phyloP scores from a whole-genome alignment of 2,888 invertebrate species.

The Trimorus sp. region DNA sequence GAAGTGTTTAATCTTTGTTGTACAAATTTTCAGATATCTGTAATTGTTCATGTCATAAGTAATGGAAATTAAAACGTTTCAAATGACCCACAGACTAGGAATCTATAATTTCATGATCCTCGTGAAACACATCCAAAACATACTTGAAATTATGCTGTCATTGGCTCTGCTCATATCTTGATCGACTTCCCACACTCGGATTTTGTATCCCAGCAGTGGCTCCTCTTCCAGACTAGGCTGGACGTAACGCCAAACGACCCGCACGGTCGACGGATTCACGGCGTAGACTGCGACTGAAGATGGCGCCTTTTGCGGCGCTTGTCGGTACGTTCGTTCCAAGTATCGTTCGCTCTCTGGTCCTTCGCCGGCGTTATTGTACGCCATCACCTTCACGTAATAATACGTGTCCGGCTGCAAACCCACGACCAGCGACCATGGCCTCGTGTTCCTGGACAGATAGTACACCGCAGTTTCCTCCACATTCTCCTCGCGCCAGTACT shows the following conservation, averaged over 20 bases:
- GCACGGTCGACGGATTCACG: conserved; percentile 92
- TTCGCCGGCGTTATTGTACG: conserved; percentile 97
- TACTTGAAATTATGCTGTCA: conserved; percentile 87
- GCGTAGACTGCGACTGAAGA: conserved; percentile 93
- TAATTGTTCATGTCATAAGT: too few species aligned
- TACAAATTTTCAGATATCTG: too few species aligned
- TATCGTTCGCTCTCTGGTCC: conserved; percentile 97
- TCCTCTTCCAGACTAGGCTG: conserved; percentile 95
- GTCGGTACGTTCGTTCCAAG: conserved; percentile 92
- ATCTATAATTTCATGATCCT: too few species aligned
- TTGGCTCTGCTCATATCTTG: conserved; percentile 97
- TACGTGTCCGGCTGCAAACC: conserved; percentile 96
- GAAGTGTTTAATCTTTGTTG: too few species aligned
- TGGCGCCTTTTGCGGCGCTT: conserved; percentile 97
- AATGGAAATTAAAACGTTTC: too few species aligned
- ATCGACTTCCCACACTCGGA: conserved; percentile 96
- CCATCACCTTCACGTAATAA: conserved; percentile 96
- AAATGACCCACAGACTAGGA: too few species aligned
- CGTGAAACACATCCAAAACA: too few species aligned
- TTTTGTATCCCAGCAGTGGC: conserved; percentile 95
- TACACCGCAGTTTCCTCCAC: conserved; percentile 91
- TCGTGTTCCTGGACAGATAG: conserved; percentile 91
- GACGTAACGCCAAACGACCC: conserved; percentile 96
- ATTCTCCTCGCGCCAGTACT: conserved; percentile 92
- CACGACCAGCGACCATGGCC: conserved; percentile 94